A percentile compares a stretch with the other conserved stretches of the same genome.
Evolutionary conservation across 2,888 invertebrate species (phyloP).

Genomic region (Torymus tubicola): DNA sequence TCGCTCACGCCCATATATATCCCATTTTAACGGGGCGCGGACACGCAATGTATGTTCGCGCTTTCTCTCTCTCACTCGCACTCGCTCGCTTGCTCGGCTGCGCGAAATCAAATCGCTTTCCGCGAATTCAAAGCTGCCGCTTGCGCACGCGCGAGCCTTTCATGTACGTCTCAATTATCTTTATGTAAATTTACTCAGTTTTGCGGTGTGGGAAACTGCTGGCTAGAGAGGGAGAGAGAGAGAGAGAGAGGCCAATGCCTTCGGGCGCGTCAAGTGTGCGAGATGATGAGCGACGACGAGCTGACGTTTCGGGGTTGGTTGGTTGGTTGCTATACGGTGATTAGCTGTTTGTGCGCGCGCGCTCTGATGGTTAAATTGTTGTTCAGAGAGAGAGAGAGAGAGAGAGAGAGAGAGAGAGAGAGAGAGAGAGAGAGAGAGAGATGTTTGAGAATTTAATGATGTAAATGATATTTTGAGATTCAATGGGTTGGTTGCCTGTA

Average conservation of each 20-base stretch:
- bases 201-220: conserved; percentile 64
- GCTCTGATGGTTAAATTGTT: too few species aligned
- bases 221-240: background rate
- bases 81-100: background rate
- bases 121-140: conserved; percentile 35
- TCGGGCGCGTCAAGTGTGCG: conserved; percentile 30
- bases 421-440: too few species aligned
- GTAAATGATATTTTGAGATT: too few species aligned
- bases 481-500: too few species aligned
- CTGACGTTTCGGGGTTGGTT: background rate
- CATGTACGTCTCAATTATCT: conserved; percentile 74
- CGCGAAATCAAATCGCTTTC: conserved; percentile 50
- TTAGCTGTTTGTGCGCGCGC: too few species aligned
- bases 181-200: conserved; percentile 75
- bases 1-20: background rate
- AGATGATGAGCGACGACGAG: conserved; percentile 6
- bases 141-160: conserved; percentile 64
- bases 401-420: too few species aligned
- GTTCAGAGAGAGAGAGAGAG: too few species aligned
- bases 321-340: background rate
- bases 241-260: conserved; percentile 32
- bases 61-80: background rate
- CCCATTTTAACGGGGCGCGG: background rate
- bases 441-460: too few species aligned
- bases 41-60: conserved; percentile 4